A percentile compares a stretch with the other conserved stretches of the same genome.
Conservation (phyloP, 2,888 invertebrate genomes). For the Drosophila eohydei region DNA sequence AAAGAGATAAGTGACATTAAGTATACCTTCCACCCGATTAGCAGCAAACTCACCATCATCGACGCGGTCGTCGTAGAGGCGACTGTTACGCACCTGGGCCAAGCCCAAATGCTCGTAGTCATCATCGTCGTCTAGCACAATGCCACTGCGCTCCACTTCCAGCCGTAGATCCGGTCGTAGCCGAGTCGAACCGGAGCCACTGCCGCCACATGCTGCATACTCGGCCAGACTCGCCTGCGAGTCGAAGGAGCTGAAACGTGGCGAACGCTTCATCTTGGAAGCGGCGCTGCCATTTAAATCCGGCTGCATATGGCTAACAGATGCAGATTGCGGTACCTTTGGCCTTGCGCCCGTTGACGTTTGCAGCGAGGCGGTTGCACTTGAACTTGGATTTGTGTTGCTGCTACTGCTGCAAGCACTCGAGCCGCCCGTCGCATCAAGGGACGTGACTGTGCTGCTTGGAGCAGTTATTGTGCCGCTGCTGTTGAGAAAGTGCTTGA, state of each 20-base stretch:
- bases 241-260: slow-evolving; percentile 85
- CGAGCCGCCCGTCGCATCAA: slow-evolving; percentile 47
- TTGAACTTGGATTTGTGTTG: slow-evolving; percentile 13
- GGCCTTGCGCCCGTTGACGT: slow-evolving; percentile 90
- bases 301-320: slow-evolving; percentile 75
- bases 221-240: slow-evolving; percentile 85
- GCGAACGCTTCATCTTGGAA: slow-evolving; percentile 85
- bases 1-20: not conserved
- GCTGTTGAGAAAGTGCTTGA: slow-evolving; percentile 92
- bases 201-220: slow-evolving; percentile 71
- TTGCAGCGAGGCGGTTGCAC: slow-evolving; percentile 60
- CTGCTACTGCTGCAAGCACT: slow-evolving; percentile 29
- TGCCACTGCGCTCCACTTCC: slow-evolving; percentile 45
- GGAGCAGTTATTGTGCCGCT: slow-evolving; percentile 85
- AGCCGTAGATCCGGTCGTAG: slow-evolving; percentile 51
- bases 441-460: slow-evolving; percentile 64
- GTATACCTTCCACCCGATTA: not conserved
- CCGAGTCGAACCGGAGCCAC: slow-evolving; percentile 20
- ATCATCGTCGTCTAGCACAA: slow-evolving; percentile 51
- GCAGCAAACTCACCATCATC: slow-evolving; percentile 61
- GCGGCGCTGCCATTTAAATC: slow-evolving; percentile 66
- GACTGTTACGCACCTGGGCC: slow-evolving; percentile 66
- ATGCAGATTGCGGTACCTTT: slow-evolving; percentile 87
- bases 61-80: slow-evolving; percentile 67
- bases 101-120: slow-evolving; percentile 59